Conservation (phyloP, 2,113 vertebrate genomes). For the Microcebus murinus region DNA sequence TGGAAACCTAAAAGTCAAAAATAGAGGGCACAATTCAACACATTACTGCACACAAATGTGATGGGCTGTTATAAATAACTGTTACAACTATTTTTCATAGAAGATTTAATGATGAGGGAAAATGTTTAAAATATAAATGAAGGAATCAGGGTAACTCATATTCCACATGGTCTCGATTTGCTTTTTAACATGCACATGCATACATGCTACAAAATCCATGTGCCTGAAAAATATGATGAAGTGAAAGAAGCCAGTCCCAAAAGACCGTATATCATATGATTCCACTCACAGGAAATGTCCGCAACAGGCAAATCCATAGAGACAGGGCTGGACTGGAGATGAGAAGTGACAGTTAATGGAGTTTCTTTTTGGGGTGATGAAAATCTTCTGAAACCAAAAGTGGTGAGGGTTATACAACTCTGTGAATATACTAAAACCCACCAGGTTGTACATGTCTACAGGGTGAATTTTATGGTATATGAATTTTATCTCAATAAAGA, state of each 20-base stretch:
- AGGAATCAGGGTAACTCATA: background rate
- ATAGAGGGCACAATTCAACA: background rate
- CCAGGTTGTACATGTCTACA: background rate
- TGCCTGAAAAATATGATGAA: background rate
- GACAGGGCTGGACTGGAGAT: background rate
- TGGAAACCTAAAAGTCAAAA: background rate
- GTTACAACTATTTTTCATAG: background rate
- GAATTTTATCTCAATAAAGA: constrained; percentile 22
- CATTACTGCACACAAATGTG: too few relatives aligned
- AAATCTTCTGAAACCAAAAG: constrained; percentile 32
- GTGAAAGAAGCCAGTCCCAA: background rate
- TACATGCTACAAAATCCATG: background rate
- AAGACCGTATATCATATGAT: background rate
- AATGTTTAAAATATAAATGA: background rate
- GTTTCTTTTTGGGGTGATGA: background rate
- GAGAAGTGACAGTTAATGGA: background rate
- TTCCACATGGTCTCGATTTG: background rate
- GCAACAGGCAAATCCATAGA: background rate
- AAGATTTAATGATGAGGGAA: background rate
- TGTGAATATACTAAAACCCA: background rate
- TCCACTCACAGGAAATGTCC: background rate
- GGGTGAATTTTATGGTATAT: background rate
- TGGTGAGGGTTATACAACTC: background rate
- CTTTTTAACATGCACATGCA: background rate
- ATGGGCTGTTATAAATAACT: background rate